Base-by-base conservation (phyloP, 2,888 invertebrate genomes). In the Tachina lurida region DNA sequence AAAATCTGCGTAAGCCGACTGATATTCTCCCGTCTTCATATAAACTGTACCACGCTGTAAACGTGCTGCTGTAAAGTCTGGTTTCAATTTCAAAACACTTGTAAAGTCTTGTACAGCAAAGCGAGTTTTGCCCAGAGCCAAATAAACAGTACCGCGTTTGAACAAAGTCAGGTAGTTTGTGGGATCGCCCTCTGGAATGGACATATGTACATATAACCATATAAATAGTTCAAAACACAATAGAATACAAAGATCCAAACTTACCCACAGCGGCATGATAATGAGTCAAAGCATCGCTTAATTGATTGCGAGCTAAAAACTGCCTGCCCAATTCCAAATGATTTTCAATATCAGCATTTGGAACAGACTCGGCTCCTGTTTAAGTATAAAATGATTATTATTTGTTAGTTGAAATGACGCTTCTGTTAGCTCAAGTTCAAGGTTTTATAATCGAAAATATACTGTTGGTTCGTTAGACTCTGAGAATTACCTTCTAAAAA, bases 241-340 rank as follows among this genome's bases (percentile, higher is more conserved):
- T 15, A 15, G 3, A n/a, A 22, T 9, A 39, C 39, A 43, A 43
- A 4, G 10, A 1, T 4, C 31, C 3, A 71, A 54, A 93, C 96
- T 94, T 92, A 97, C 97, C 98, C 89, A 99, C 97, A 89, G 99
- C 99, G 86, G 98, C 97, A 94, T 99, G 99, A 93, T 98, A 99
- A 92, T 99, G 99, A 84, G 97, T 97, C 70, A 99, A 93, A 12
- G 99, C 99, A 94, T 99, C 99, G 65, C 97, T 96, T 87, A 99
- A 95, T 92, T 99, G 98, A 47, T 99, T 98, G 88, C 96, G 95
- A 56, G 97, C 96, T 89, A 99, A 94, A 93, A 98, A 96, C 91
- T 97, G 96, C 91, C 96, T 97, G 1, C 99, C 99, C 93, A 98
- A 94, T 92, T 99, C 98, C 92, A 99, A 94, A 94, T 99, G 99